Conservation (phyloP, 2,888 invertebrate genomes). For the Lithophane ornitopus region DNA sequence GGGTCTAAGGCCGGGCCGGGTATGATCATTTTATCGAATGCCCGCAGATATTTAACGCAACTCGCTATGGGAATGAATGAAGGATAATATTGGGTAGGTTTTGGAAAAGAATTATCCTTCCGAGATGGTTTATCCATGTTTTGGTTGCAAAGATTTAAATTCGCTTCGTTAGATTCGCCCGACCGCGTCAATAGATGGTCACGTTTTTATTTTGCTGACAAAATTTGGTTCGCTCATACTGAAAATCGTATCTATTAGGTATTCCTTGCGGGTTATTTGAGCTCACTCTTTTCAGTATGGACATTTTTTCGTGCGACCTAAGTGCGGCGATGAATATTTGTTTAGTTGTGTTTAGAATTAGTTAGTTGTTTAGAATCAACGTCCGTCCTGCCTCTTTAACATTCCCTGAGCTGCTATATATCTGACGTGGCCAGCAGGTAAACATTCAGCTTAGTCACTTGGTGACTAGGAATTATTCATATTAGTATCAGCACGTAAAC, state of each 20-base stretch:
- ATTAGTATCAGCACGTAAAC: not conserved
- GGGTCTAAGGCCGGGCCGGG: constrained; percentile 41
- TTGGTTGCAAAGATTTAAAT: not conserved
- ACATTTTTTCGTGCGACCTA: not conserved
- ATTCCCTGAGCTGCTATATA: constrained; percentile 12
- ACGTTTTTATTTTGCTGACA: not conserved
- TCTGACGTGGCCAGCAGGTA: constrained; percentile 1
- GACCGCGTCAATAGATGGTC: not conserved
- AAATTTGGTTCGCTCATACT: not conserved
- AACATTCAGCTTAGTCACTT: constrained; percentile 21
- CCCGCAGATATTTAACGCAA: constrained; percentile 59
- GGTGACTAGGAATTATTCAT: not conserved
- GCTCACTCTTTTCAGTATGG: not conserved
- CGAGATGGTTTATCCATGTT: constrained; percentile 15
- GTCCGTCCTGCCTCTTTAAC: constrained; percentile 33
- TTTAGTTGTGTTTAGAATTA: no score
- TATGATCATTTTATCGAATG: constrained; percentile 57
- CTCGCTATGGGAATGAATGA: constrained; percentile 34
- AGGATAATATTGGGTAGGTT: constrained; percentile 33
- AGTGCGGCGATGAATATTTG: not conserved
- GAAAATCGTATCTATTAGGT: not conserved
- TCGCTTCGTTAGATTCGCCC: not conserved
- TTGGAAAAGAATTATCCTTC: constrained; percentile 19
- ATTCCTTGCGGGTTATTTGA: not conserved
- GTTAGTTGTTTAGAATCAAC: no score